A percentile compares a stretch with the other conserved stretches of the same genome.
These are phyloP conservation scores for Blastobasis lacticolella DNA, from an alignment of 2,888 invertebrate species.

Conservation along the genomic window DNA sequence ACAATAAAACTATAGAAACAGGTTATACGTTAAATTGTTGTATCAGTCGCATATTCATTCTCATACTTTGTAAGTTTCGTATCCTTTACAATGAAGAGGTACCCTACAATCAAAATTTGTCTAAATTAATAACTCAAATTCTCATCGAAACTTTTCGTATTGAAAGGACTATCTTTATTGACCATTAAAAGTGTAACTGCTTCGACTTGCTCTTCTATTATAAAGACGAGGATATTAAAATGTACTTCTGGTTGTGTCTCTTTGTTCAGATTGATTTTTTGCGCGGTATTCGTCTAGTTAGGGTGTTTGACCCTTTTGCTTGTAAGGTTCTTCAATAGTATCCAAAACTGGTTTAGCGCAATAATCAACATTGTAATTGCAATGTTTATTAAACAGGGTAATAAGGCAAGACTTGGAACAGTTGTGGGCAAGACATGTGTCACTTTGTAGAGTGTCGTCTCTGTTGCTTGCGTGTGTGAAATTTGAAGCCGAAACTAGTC, in stretches of 20 bases:
- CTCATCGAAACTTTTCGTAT: constrained; percentile 47
- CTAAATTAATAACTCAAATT: constrained; percentile 51
- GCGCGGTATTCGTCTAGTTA: constrained; percentile 33
- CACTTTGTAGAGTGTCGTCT: no score
- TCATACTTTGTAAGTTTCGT: no score
- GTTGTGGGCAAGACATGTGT: no score
- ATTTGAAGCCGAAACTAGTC: no score
- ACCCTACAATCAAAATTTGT: constrained; percentile 29
- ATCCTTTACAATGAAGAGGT: neutral
- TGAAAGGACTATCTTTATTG: constrained; percentile 40
- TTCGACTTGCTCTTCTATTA: constrained; percentile 29
- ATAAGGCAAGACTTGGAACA: constrained; percentile 27
- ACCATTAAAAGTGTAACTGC: constrained; percentile 62
- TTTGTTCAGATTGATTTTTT: constrained; percentile 56
- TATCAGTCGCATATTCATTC: no score
- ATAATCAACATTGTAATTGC: constrained; percentile 62
- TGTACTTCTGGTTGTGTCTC: constrained; percentile 47
- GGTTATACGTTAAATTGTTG: no score
- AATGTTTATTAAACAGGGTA: constrained; percentile 71
- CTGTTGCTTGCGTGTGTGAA: no score
- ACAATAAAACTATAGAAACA: no score
- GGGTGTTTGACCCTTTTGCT: constrained; percentile 22
- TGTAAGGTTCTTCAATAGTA: constrained; percentile 32
- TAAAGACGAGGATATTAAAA: constrained; percentile 56
- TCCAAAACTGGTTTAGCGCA: constrained; percentile 37